A percentile compares a stretch with the other conserved stretches of the same genome.
These are phyloP conservation scores for Chionomys nivalis DNA, from an alignment of 2,113 vertebrate species.

Conservation along the genomic window DNA sequence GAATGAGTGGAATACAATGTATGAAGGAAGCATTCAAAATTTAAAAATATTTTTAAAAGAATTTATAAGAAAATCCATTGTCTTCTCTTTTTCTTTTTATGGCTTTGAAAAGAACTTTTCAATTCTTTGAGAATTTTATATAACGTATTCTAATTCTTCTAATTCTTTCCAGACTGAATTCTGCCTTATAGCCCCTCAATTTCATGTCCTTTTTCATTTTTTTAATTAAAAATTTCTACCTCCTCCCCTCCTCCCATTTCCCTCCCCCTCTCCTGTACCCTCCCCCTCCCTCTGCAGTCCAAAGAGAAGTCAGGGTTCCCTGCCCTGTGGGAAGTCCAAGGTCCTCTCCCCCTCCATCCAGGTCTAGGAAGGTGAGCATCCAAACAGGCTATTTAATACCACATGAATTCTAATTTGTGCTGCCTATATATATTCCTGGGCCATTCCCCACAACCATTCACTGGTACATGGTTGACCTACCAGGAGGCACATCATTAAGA, in stretches of 20 bases:
- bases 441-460: neutral
- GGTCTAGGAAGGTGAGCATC: too few species aligned
- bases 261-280: too few species aligned
- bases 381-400: neutral
- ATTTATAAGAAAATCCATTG: neutral
- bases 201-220: neutral
- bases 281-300: too few species aligned
- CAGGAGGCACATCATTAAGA: neutral
- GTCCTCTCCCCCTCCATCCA: too few species aligned
- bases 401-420: neutral
- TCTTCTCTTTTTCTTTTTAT: neutral
- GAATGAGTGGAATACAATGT: neutral
- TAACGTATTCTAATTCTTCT: neutral
- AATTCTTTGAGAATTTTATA: neutral
- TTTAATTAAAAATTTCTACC: too few species aligned
- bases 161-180: neutral
- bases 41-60: neutral
- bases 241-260: too few species aligned
- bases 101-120: neutral
- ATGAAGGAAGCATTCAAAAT: too few species aligned
- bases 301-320: too few species aligned
- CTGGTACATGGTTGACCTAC: neutral
- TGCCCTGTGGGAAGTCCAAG: too few species aligned
- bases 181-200: neutral
- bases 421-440: neutral